Conservation (phyloP, 1,140 invertebrate genomes). For the Marisa cornuarietis region DNA sequence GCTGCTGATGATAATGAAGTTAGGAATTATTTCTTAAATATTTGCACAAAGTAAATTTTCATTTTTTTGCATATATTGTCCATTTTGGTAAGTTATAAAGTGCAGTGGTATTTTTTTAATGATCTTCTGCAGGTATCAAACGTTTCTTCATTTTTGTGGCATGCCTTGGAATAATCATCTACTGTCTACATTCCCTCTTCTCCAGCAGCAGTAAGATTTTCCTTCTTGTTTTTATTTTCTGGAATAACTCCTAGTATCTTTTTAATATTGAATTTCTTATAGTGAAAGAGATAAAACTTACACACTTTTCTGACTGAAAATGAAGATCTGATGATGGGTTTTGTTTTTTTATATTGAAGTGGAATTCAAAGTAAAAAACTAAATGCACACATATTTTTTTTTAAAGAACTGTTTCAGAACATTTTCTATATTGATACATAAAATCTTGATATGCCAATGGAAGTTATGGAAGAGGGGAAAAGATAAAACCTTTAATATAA, state of each 20-base stretch:
- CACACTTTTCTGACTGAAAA: neutral
- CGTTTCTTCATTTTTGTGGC: constrained; percentile 19
- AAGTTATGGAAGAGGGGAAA: too few species aligned
- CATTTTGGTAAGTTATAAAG: neutral
- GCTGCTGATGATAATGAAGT: neutral
- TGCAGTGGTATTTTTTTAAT: neutral
- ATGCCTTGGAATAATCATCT: constrained; percentile 23
- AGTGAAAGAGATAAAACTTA: neutral
- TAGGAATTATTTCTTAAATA: neutral
- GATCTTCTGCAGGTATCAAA: constrained; percentile 20
- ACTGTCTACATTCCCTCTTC: constrained; percentile 25
- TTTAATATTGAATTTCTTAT: neutral
- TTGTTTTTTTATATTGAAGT: neutral
- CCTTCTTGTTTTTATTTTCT: neutral
- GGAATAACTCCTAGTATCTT: neutral
- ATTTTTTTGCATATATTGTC: neutral
- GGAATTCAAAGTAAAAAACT: too few species aligned
- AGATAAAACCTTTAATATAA: too few species aligned
- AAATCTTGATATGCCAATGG: too few species aligned
- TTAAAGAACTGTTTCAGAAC: too few species aligned
- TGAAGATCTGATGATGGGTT: neutral
- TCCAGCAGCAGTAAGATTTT: neutral
- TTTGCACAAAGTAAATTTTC: neutral
- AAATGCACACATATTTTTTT: too few species aligned
- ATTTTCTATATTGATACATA: too few species aligned